Percentiles rank a stretch among this genome's conserved stretches.
Evolutionary conservation across 2,888 invertebrate genomes (phyloP).

Genomic region (Ormyrus nitidulus): DNA sequence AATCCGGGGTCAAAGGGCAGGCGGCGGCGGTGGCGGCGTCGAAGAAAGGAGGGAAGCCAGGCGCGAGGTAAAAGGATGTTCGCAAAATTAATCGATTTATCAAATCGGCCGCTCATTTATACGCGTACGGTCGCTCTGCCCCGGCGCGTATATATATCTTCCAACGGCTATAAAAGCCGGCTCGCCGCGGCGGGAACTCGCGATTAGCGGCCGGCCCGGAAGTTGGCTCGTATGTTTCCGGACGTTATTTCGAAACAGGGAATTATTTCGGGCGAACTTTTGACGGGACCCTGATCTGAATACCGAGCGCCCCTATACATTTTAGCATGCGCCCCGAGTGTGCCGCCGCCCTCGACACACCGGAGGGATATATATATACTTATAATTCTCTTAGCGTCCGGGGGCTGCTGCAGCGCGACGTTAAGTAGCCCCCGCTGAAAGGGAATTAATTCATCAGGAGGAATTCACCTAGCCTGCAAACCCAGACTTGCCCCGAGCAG

Average conservation of each 20-base stretch:
- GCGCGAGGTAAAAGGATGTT: conserved; percentile 53
- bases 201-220: conserved; percentile 49
- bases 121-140: conserved; percentile 47
- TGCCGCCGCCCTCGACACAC: neutral
- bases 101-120: conserved; percentile 56
- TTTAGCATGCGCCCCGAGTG: conserved; percentile 46
- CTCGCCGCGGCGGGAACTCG: conserved; percentile 33
- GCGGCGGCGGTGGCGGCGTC: neutral
- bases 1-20: neutral
- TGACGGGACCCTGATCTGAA: conserved; percentile 60
- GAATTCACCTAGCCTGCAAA: no score
- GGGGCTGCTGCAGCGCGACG: conserved; percentile 15
- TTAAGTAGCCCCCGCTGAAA: conserved; percentile 40
- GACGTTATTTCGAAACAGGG: conserved; percentile 63
- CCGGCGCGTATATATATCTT: conserved; percentile 37
- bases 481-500: neutral
- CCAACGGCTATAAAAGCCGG: conserved; percentile 46
- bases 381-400: conserved; percentile 47
- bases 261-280: conserved; percentile 67
- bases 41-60: conserved; percentile 13
- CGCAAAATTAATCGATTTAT: conserved; percentile 58
- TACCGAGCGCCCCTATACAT: conserved; percentile 43
- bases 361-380: conserved; percentile 8
- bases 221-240: conserved; percentile 54
- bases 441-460: conserved; percentile 42